Percentiles rank a stretch among this genome's conserved stretches.
These are phyloP conservation scores for Dendronephthya gigantea DNA, from an alignment of 64 coral and sea anemone genomes.

Conservation along the genomic window DNA sequence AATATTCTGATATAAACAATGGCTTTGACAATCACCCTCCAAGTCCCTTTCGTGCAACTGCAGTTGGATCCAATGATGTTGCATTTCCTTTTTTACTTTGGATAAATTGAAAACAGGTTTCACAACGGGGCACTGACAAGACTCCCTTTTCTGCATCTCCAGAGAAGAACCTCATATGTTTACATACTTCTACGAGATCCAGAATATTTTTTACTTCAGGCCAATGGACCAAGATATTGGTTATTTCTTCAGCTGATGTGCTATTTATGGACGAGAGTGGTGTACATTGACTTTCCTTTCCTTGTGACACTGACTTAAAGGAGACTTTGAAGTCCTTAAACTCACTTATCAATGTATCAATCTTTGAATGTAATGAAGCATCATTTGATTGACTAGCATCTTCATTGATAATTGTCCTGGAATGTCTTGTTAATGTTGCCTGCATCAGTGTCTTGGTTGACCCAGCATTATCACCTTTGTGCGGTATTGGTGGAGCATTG, in stretches of 20 bases:
- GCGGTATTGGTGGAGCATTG: neutral
- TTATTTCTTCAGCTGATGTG: constrained; percentile 2
- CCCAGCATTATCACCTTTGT: neutral
- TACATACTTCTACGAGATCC: neutral
- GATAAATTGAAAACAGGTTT: neutral
- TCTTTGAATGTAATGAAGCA: neutral
- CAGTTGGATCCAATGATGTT: neutral
- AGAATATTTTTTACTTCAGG: constrained; percentile 7
- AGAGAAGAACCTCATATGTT: no score
- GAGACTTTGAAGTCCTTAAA: constrained; percentile 12
- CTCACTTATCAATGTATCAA: neutral
- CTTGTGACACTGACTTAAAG: no score
- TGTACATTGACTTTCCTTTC: neutral
- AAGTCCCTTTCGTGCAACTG: constrained; percentile 1
- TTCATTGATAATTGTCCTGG: neutral
- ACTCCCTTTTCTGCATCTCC: neutral
- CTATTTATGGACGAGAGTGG: neutral
- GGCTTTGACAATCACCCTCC: neutral
- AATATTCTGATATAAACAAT: no score
- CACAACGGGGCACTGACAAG: neutral
- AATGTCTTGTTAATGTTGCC: neutral
- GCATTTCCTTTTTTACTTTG: constrained; percentile 9
- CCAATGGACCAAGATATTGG: neutral
- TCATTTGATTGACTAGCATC: neutral
- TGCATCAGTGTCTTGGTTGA: neutral